A percentile compares a stretch with the other conserved stretches of the same genome.
Conservation (phyloP, 2,113 vertebrate genomes). For the Cervus canadensis region DNA sequence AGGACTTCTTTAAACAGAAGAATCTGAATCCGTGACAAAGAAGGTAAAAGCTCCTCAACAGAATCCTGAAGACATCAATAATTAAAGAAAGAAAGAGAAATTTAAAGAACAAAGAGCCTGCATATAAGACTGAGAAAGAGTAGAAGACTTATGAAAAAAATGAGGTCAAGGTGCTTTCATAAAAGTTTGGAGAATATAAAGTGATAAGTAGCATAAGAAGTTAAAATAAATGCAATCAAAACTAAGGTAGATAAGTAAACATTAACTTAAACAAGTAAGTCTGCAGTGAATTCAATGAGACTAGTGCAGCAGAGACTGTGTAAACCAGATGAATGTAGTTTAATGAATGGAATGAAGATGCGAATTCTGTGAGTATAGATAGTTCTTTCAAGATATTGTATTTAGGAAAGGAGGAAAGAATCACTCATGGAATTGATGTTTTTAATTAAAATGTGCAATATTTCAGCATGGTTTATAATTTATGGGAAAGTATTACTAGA, state of each 20-base stretch:
- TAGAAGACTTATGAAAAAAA: background rate
- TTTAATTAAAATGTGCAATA: background rate
- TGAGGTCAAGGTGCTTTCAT: background rate
- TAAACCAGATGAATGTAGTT: background rate
- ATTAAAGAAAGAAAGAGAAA: background rate
- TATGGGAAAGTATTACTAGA: background rate
- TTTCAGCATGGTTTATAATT: background rate
- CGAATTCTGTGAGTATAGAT: background rate
- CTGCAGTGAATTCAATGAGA: background rate
- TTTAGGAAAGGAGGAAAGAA: background rate
- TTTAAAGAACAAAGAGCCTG: background rate
- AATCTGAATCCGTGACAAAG: background rate
- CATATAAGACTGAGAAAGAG: background rate
- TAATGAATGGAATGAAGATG: background rate
- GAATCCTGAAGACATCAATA: background rate
- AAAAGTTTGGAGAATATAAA: background rate
- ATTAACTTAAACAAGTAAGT: background rate
- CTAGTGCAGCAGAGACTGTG: background rate
- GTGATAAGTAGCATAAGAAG: background rate
- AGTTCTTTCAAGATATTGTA: background rate
- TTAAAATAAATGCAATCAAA: background rate
- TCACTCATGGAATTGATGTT: background rate
- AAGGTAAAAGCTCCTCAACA: background rate
- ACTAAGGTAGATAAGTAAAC: background rate
- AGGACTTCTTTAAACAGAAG: background rate